phyloP scores from a whole-genome alignment of 2,888 invertebrate genomes.

The Catocala fraxini region DNA sequence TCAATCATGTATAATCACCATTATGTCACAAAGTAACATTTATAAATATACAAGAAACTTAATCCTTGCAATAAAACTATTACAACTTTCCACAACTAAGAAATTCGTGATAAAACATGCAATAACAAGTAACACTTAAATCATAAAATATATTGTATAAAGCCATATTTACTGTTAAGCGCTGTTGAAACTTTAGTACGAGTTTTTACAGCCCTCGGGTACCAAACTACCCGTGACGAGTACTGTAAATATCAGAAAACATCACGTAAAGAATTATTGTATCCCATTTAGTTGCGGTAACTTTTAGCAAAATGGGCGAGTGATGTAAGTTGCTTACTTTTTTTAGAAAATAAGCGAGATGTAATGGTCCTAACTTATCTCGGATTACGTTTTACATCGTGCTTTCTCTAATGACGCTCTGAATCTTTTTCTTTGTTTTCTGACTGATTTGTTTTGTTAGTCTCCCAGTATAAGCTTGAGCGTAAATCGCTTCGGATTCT shows the following conservation, averaged over 20 bases:
- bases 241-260: constrained; percentile 41
- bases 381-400: neutral
- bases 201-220: constrained; percentile 33
- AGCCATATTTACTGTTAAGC: constrained; percentile 25
- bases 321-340: constrained; percentile 7
- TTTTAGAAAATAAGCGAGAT: neutral
- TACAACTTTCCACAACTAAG: neutral
- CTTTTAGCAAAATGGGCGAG: constrained; percentile 1
- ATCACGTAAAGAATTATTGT: constrained; percentile 42
- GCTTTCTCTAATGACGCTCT: no score
- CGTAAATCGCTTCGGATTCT: no score
- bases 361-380: neutral
- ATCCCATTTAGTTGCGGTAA: constrained; percentile 18
- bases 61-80: constrained; percentile 1
- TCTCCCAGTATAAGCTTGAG: no score
- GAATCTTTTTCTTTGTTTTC: no score
- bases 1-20: no score
- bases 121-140: constrained; percentile 11
- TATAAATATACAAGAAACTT: no score
- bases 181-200: constrained; percentile 36
- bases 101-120: neutral
- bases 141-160: constrained; percentile 20
- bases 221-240: constrained; percentile 42
- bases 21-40: no score
- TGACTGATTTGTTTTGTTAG: no score